Conservation (phyloP, 30 jellyfish, hydroid and myxozoan genomes). For the Nemopilema nomurai region DNA sequence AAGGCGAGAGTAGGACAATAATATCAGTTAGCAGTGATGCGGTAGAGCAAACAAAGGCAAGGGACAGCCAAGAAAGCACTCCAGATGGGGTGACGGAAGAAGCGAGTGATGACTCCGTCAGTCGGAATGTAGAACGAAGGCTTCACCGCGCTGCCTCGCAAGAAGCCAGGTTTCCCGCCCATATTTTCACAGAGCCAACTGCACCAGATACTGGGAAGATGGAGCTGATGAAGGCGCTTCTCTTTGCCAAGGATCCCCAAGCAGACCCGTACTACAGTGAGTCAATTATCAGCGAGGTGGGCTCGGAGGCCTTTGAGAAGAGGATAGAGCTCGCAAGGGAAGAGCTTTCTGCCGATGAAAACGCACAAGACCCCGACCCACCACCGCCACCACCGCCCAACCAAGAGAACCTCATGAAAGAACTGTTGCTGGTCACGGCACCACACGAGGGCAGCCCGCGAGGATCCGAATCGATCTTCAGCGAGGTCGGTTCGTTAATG, state of each 20-base stretch:
- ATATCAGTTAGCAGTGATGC: conserved; percentile 15
- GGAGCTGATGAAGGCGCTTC: conserved; percentile 89
- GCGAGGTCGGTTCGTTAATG: conserved; percentile 94
- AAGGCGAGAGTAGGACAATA: conserved; percentile 13
- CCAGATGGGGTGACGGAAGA: conserved; percentile 13
- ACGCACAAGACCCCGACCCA: conserved; percentile 69
- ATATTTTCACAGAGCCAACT: conserved; percentile 77
- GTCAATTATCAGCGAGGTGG: conserved; percentile 93
- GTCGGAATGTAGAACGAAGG: conserved; percentile 1
- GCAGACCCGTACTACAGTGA: conserved; percentile 76
- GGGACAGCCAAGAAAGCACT: conserved; percentile 5
- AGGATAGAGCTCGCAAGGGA: conserved; percentile 83
- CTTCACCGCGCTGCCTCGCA: conserved; percentile 15
- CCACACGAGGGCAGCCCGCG: conserved; percentile 71
- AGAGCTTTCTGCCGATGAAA: conserved; percentile 43
- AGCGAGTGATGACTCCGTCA: conserved; percentile 21
- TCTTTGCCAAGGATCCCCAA: conserved; percentile 54
- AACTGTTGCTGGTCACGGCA: conserved; percentile 87
- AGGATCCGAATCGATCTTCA: conserved; percentile 83
- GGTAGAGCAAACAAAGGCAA: conserved; percentile 11
- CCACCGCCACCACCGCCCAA: conserved; percentile 93
- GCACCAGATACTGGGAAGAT: conserved; percentile 84
- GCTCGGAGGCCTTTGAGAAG: conserved; percentile 92
- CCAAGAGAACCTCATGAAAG: conserved; percentile 91
- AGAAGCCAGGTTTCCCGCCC: conserved; percentile 3